These are phyloP conservation scores for Noctua janthina DNA, from an alignment of 2,888 invertebrate species.

Conservation along the genomic window DNA sequence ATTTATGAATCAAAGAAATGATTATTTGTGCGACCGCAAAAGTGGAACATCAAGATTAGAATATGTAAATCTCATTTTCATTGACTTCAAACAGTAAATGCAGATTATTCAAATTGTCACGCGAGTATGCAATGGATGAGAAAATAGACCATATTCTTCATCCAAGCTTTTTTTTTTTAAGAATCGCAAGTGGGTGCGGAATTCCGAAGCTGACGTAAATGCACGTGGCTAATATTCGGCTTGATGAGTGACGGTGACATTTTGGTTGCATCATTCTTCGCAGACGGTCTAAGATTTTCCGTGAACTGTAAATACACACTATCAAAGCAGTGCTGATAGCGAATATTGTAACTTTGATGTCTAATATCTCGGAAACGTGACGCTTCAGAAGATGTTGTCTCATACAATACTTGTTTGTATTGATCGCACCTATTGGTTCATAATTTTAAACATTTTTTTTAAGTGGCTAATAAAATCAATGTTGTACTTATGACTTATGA, in stretches of 20 bases:
- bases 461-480: too few relatives aligned
- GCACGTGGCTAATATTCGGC: conserved; percentile 21
- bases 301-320: neutral
- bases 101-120: conserved; percentile 20
- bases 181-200: conserved; percentile 1
- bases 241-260: conserved; percentile 7
- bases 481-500: too few relatives aligned
- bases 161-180: conserved; percentile 27
- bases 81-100: neutral
- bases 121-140: neutral
- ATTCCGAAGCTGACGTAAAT: conserved; percentile 52
- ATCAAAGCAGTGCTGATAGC: too few relatives aligned
- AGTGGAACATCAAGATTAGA: neutral
- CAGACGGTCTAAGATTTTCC: neutral
- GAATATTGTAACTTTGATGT: too few relatives aligned
- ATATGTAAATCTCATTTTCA: neutral
- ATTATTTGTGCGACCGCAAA: neutral
- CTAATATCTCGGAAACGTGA: too few relatives aligned
- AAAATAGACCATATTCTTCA: conserved; percentile 35
- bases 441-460: too few relatives aligned
- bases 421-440: too few relatives aligned
- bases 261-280: conserved; percentile 11
- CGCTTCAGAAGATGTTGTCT: neutral
- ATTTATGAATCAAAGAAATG: neutral
- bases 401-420: too few relatives aligned